Evolutionary conservation across 2,888 invertebrate species (phyloP).

Genomic region (Bellardia pandia): DNA sequence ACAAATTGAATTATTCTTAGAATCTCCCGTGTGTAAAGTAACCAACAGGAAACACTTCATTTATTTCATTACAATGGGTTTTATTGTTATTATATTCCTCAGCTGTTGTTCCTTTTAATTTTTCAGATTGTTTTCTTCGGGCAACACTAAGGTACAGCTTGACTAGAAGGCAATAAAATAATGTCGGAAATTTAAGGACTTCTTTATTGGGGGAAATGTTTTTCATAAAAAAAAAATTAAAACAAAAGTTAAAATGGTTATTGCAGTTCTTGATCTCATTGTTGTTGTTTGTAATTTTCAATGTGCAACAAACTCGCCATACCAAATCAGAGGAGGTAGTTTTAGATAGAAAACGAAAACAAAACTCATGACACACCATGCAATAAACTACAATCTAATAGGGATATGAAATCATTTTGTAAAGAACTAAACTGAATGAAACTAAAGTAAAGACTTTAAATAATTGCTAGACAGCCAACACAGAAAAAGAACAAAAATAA

Average conservation of each 20-base stretch:
- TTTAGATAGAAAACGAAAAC: slow-evolving; percentile 5
- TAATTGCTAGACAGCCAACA: slow-evolving; percentile 33
- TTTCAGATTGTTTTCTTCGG: slow-evolving; percentile 25
- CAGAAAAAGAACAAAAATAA: slow-evolving; percentile 16
- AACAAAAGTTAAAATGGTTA: slow-evolving; percentile 52
- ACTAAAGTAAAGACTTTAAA: slow-evolving; percentile 52
- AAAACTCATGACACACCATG: slow-evolving; percentile 28
- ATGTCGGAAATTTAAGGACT: slow-evolving; percentile 66
- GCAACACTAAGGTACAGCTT: slow-evolving; percentile 10
- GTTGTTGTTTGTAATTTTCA: not conserved
- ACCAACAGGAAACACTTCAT: slow-evolving; percentile 71
- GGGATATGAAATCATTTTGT: slow-evolving; percentile 42
- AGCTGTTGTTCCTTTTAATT: slow-evolving; percentile 42
- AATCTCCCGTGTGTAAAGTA: slow-evolving; percentile 55
- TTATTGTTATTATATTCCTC: not conserved
- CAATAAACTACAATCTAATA: slow-evolving; percentile 49
- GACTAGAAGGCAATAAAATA: slow-evolving; percentile 67
- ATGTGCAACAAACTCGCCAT: slow-evolving; percentile 13
- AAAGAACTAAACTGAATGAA: slow-evolving; percentile 36
- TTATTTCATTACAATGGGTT: slow-evolving; percentile 65
- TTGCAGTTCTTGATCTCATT: not conserved
- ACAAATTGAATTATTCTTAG: slow-evolving; percentile 49
- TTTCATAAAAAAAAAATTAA: slow-evolving; percentile 53
- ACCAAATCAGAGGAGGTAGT: slow-evolving; percentile 29
- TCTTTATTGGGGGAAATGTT: slow-evolving; percentile 62